Percentiles rank a stretch among this genome's conserved stretches.
Conservation (phyloP, 2,797 vertebrate species). For the Enteromius viviparus region DNA sequence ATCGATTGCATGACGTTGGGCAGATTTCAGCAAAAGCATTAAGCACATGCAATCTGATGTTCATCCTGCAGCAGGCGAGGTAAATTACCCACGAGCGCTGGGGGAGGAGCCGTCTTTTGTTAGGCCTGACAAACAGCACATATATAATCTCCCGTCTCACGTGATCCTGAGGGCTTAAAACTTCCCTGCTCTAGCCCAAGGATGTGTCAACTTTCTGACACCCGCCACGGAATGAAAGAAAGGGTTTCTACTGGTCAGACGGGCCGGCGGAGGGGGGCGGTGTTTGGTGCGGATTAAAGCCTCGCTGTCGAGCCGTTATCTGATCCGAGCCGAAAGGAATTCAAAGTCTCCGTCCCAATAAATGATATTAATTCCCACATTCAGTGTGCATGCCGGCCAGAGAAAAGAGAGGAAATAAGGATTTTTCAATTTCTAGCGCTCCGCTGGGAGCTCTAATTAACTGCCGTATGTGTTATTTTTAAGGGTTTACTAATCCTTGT, state of each 20-base stretch:
- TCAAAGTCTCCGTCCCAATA: slow-evolving; percentile 73
- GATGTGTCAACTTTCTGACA: slow-evolving; percentile 32
- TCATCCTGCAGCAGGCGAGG: neutral
- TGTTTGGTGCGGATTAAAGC: slow-evolving; percentile 54
- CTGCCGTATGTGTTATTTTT: slow-evolving; percentile 77
- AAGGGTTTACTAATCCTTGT: slow-evolving; percentile 61
- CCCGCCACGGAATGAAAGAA: neutral
- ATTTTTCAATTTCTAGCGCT: slow-evolving; percentile 76
- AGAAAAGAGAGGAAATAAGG: slow-evolving; percentile 59
- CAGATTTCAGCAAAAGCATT: slow-evolving; percentile 43
- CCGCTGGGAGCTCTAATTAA: slow-evolving; percentile 79
- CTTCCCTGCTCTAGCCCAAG: slow-evolving; percentile 25
- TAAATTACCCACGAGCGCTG: slow-evolving; percentile 1
- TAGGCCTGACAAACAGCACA: slow-evolving; percentile 23
- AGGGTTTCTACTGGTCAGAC: slow-evolving; percentile 36
- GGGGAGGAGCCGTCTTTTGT: slow-evolving; percentile 11
- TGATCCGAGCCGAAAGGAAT: slow-evolving; percentile 74
- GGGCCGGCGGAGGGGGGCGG: slow-evolving; percentile 14
- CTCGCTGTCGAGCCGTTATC: slow-evolving; percentile 64
- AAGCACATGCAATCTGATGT: neutral
- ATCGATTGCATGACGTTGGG: neutral
- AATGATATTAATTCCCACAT: slow-evolving; percentile 81
- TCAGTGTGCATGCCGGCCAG: slow-evolving; percentile 65
- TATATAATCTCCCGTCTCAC: slow-evolving; percentile 29
- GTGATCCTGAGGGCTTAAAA: slow-evolving; percentile 51